Conservation (phyloP, 2,888 invertebrate species). For the Antheraea assamensis region DNA sequence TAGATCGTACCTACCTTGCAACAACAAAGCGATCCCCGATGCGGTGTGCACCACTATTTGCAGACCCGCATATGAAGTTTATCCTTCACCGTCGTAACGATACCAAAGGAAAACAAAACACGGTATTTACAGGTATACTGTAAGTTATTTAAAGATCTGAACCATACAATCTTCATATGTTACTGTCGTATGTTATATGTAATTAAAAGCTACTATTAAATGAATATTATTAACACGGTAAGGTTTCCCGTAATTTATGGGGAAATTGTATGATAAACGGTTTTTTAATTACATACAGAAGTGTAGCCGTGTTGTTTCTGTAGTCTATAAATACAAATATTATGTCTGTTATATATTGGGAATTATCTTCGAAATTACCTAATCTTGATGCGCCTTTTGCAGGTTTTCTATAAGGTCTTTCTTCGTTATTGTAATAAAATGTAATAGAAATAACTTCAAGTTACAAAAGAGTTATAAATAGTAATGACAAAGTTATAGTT, state of each 20-base stretch:
- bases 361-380: too few relatives aligned
- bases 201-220: not conserved
- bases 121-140: not conserved
- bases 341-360: too few relatives aligned
- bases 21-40: not conserved
- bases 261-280: not conserved
- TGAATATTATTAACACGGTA: not conserved
- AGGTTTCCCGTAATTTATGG: not conserved
- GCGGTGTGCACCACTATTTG: not conserved
- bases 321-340: too few relatives aligned
- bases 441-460: too few relatives aligned
- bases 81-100: not conserved
- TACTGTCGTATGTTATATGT: not conserved
- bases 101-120: not conserved
- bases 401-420: too few relatives aligned
- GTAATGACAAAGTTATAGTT: too few relatives aligned
- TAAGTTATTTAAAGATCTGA: not conserved
- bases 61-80: conserved; percentile 2
- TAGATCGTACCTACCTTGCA: not conserved
- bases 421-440: too few relatives aligned
- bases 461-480: too few relatives aligned
- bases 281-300: not conserved
- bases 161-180: not conserved
- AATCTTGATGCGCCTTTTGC: too few relatives aligned
- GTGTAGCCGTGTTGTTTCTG: not conserved